Conservation (phyloP, 2,113 vertebrate species). For the Macroglossus sobrinus region DNA sequence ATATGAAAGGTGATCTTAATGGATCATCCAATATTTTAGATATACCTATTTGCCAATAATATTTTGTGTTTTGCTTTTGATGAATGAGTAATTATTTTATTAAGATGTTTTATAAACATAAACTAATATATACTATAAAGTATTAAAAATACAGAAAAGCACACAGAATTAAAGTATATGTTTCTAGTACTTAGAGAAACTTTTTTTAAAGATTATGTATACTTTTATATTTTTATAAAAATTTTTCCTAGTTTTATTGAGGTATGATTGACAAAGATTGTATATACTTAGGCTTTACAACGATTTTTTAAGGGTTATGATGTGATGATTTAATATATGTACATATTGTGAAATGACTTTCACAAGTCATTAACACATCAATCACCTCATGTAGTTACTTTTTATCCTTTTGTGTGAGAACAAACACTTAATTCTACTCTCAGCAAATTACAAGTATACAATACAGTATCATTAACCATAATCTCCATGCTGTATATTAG, state of each 20-base stretch:
- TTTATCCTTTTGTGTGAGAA: constrained; percentile 5
- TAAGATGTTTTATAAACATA: background rate
- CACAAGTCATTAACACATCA: background rate
- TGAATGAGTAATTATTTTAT: constrained; percentile 1
- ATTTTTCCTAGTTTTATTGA: background rate
- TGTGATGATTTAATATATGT: background rate
- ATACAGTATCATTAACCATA: background rate
- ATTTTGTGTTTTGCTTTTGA: background rate
- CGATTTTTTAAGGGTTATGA: background rate
- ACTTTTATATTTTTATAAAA: background rate
- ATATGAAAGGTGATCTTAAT: background rate
- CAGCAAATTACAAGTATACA: background rate
- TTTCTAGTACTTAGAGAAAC: background rate
- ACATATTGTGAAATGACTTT: background rate
- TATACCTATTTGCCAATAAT: background rate
- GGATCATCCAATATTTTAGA: background rate
- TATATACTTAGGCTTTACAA: background rate
- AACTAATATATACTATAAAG: background rate
- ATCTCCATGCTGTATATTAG: background rate
- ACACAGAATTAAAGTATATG: background rate
- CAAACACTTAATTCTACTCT: constrained; percentile 7
- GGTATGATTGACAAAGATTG: background rate
- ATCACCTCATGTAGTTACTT: background rate
- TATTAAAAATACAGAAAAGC: background rate
- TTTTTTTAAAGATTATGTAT: background rate